Evolutionary conservation across 2,797 vertebrate genomes (phyloP).

Genomic region (Sebastiscus tertius): DNA sequence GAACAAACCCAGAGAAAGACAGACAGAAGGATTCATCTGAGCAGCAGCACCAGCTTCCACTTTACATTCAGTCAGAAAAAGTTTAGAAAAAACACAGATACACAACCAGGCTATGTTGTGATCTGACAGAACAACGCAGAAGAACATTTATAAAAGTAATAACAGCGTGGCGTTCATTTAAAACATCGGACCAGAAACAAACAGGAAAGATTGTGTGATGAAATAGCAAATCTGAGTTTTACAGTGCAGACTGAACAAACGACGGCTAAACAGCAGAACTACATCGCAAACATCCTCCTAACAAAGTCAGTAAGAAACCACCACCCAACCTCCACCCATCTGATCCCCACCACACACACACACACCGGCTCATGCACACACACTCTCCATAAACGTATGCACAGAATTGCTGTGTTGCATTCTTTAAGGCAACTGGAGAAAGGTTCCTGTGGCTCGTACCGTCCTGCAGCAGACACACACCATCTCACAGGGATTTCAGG

Average conservation of each 20-base stretch:
- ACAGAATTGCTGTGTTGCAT: constrained; percentile 42
- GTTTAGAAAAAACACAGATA: not conserved
- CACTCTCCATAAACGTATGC: constrained; percentile 18
- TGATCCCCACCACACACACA: not conserved
- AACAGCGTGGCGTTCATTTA: not conserved
- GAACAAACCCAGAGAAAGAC: not conserved
- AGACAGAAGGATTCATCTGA: not conserved
- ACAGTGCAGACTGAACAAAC: constrained; percentile 22
- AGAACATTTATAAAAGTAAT: not conserved
- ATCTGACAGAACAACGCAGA: not conserved
- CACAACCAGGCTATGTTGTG: not conserved
- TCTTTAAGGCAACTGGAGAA: constrained; percentile 80
- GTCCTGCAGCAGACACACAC: constrained; percentile 57
- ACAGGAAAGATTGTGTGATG: not conserved
- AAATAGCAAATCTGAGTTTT: not conserved
- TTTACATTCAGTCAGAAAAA: constrained; percentile 40
- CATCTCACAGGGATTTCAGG: constrained; percentile 11
- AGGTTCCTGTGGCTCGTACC: constrained; percentile 59
- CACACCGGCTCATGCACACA: not conserved
- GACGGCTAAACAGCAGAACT: not conserved
- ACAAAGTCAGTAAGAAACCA: constrained; percentile 2
- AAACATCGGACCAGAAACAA: not conserved
- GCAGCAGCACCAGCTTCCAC: constrained; percentile 11
- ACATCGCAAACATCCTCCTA: not conserved
- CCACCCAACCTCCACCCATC: not conserved